Evolutionary conservation across 2,797 vertebrate genomes (phyloP), one percentile per base, ranked within the genome.

Genomic region (Sebastes wilsoni): DNA sequence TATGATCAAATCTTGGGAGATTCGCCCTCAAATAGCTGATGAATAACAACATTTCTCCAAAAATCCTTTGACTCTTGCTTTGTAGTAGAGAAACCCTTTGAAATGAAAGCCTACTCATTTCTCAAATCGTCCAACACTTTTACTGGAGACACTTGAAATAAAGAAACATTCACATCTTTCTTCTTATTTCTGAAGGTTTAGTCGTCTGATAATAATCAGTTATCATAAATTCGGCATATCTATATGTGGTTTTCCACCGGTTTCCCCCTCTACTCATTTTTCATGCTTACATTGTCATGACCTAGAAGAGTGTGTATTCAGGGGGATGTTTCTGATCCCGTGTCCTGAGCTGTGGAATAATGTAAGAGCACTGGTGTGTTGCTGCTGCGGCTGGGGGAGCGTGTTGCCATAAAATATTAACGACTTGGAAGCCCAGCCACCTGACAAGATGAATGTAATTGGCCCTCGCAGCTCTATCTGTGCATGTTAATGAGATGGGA

Each of bases 391-490:
- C 91, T 91, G 88, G 81, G 92, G 92, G 80, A 93, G 93, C 92
- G 85, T 92, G 94, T 95, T 95, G 94, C 94, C 93, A 94, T 96
- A 95, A 96, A 95, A 95, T 96, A 96, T 96, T 96, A 96, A 96
- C 91, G 94, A 96, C 94, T 95, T 92, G 88, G 93, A 95, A 95
- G 94, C 93, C 84, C 83, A 78, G 93, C 93, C 94, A 93, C 94
- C 93, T 95, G 95, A 96, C 95, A 96, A 95, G 95, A 96, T 95
- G 94, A 95, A 96, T 95, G 95, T 95, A 95, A 96, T 96, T 96
- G 95, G 95, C 96, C 95, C 95, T 96, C 93, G 89, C 93, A 92
- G 95, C 94, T 95, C 94, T 92, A 94, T 95, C 94, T 94, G 93
- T 94, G 94, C 95, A 96, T 96, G 95, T 95, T 95, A 96, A 96